Conservation (phyloP, 2,113 vertebrate species). For the Oenanthe melanoleuca region DNA sequence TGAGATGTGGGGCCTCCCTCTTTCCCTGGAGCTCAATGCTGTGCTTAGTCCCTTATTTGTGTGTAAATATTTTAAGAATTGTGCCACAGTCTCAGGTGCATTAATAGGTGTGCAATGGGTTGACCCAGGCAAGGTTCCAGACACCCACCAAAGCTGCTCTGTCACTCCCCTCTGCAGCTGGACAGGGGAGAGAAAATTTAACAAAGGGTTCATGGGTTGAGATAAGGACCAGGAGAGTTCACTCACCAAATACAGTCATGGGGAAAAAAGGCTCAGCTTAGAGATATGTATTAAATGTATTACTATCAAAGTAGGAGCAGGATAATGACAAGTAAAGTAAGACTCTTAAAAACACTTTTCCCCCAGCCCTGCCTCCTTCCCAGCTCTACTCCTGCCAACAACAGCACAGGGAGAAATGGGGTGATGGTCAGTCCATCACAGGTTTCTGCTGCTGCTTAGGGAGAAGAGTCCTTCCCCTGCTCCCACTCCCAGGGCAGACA, state of each 20-base stretch:
- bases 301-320: background rate
- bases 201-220: background rate
- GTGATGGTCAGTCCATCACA: background rate
- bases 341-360: background rate
- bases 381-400: background rate
- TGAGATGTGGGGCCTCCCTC: background rate
- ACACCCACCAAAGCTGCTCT: background rate
- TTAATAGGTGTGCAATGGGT: background rate
- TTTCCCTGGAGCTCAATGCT: background rate
- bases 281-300: background rate
- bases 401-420: background rate
- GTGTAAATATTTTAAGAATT: background rate
- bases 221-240: background rate
- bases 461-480: background rate
- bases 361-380: background rate
- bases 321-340: background rate
- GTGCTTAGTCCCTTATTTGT: background rate
- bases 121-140: background rate
- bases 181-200: background rate
- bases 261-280: background rate
- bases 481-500: background rate
- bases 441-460: background rate
- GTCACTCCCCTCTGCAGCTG: background rate
- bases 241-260: background rate
- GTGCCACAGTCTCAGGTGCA: too few species aligned